phyloP scores from a whole-genome alignment of 2,113 vertebrate genomes.

The Corythaeola cristata region DNA sequence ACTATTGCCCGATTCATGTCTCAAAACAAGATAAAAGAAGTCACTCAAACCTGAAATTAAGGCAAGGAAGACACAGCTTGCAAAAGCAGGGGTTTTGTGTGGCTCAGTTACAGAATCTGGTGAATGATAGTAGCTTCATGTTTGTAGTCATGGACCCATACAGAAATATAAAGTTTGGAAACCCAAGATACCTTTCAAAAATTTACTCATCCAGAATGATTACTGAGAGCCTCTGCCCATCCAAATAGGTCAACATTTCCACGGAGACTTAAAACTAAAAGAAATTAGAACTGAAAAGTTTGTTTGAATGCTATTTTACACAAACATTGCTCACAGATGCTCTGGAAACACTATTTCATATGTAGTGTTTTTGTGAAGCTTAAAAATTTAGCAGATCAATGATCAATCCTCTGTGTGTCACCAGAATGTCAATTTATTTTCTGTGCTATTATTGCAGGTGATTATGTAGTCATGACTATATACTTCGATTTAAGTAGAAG shows the following conservation, averaged over 20 bases:
- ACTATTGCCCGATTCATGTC: neutral
- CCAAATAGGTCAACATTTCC: neutral
- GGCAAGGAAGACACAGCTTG: neutral
- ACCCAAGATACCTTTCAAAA: neutral
- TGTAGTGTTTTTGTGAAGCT: neutral
- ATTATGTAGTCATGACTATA: constrained; percentile 96
- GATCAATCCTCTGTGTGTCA: neutral
- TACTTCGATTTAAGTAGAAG: constrained; percentile 94
- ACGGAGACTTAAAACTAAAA: neutral
- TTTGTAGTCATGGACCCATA: neutral
- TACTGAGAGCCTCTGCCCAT: neutral
- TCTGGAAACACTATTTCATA: neutral
- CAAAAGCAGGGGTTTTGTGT: neutral
- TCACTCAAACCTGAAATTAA: neutral
- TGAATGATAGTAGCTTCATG: neutral
- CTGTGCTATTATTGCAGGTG: constrained; percentile 78
- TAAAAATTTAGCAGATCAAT: neutral
- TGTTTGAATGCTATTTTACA: neutral
- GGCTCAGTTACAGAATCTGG: neutral
- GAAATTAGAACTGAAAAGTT: neutral
- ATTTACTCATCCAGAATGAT: neutral
- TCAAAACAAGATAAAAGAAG: neutral
- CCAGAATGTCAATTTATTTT: neutral
- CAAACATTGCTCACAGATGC: neutral
- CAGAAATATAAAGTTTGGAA: neutral